Evolutionary conservation across 2,888 invertebrate species (phyloP).

Genomic region (Hololepta plana): DNA sequence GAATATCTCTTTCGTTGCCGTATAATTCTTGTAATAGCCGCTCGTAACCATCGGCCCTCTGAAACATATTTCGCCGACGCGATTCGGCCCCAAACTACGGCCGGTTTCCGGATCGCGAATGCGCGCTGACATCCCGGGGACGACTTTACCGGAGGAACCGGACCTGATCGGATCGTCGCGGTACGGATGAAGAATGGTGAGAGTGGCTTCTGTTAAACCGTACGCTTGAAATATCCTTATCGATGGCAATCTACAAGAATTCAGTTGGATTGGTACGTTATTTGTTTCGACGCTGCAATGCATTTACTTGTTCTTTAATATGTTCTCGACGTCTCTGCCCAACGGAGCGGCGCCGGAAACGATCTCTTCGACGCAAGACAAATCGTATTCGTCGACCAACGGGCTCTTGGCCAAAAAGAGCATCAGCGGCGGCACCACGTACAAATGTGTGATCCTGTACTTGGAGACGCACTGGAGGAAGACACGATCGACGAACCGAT

Average conservation of each 20-base stretch:
- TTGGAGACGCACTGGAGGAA: constrained; percentile 50
- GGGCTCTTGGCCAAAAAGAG: constrained; percentile 66
- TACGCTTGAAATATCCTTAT: constrained; percentile 49
- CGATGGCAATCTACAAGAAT: constrained; percentile 24
- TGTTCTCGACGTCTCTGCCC: constrained; percentile 41
- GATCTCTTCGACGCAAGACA: constrained; percentile 44
- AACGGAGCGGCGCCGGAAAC: constrained; percentile 64
- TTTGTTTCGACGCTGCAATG: no score
- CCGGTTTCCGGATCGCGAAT: constrained; percentile 44
- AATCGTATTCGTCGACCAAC: constrained; percentile 49
- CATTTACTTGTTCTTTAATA: constrained; percentile 19
- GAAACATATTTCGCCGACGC: constrained; percentile 66
- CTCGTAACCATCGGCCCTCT: constrained; percentile 42
- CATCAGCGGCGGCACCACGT: constrained; percentile 64
- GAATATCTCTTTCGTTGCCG: constrained; percentile 42
- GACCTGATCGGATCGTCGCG: constrained; percentile 22
- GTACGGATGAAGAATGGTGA: constrained; percentile 30
- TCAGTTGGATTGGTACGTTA: constrained; percentile 4
- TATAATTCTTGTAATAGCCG: constrained; percentile 50
- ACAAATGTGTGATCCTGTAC: constrained; percentile 42
- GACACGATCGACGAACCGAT: constrained; percentile 46
- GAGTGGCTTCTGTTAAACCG: constrained; percentile 58
- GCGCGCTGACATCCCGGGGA: constrained; percentile 41
- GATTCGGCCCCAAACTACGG: constrained; percentile 35
- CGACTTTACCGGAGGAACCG: constrained; percentile 45